phyloP scores from a whole-genome alignment of 2,113 vertebrate genomes.

The Ptychochromis oligacanthus region DNA sequence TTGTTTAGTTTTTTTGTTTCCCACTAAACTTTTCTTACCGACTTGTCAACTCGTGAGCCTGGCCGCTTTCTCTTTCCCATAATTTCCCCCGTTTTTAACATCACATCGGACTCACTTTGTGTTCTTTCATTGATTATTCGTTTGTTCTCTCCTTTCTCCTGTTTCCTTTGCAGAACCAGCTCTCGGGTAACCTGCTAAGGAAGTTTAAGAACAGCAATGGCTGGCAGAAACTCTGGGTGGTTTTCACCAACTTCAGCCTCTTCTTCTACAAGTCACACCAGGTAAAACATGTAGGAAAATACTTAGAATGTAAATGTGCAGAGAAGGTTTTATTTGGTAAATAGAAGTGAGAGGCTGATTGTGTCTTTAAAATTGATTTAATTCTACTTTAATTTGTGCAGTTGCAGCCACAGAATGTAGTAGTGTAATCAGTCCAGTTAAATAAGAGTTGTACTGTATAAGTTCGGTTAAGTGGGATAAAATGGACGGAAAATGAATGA shows the following conservation, averaged over 20 bases:
- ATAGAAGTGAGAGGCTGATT: neutral
- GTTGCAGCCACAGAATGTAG: neutral
- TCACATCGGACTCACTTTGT: neutral
- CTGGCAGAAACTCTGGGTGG: conserved; percentile 99
- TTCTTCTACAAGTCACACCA: conserved; percentile 99
- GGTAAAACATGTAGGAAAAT: conserved; percentile 35
- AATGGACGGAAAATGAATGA: neutral
- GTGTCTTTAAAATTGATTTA: neutral
- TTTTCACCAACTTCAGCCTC: conserved; percentile 98
- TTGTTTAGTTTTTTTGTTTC: too few relatives aligned
- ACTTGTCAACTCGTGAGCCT: neutral
- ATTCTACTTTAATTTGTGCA: neutral
- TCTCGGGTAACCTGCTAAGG: conserved; percentile 94
- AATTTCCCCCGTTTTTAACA: neutral
- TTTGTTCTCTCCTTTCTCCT: neutral
- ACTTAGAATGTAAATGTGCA: neutral
- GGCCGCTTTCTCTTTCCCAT: neutral
- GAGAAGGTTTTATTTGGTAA: neutral
- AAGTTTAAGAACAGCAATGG: conserved; percentile 99
- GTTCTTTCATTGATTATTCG: neutral
- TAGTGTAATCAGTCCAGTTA: neutral
- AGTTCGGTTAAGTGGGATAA: too few relatives aligned
- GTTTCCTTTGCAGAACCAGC: conserved; percentile 87
- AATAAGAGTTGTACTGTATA: neutral
- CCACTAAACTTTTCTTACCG: neutral